Evolutionary conservation across 2,888 invertebrate genomes (phyloP).

Genomic region (Drosophila paranaensis): DNA sequence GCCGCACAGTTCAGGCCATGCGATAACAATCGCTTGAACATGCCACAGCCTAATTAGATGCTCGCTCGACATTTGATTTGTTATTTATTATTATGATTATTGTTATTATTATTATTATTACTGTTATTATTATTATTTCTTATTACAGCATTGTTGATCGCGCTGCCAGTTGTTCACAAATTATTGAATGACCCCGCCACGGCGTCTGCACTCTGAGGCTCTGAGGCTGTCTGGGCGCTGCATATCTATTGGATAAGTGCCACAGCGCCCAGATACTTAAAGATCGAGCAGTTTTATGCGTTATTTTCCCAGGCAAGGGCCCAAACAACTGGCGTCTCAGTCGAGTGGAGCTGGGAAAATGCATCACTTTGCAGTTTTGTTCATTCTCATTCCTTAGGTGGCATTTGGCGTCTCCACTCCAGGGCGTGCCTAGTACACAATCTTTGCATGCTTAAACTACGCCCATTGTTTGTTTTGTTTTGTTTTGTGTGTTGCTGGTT

Average conservation of each 20-base stretch:
- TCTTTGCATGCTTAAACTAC: conserved; percentile 55
- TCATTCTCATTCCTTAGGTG: conserved; percentile 54
- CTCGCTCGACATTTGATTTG: conserved; percentile 65
- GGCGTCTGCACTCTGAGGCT: conserved; percentile 26
- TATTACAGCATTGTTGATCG: conserved; percentile 21
- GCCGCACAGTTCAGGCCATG: conserved; percentile 21
- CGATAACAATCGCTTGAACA: conserved; percentile 29
- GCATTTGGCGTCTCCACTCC: conserved; percentile 29
- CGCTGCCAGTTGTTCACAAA: conserved; percentile 43
- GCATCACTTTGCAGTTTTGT: conserved; percentile 49
- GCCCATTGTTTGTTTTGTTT: conserved; percentile 50
- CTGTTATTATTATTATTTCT: conserved; percentile 30
- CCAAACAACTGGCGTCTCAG: conserved; percentile 53
- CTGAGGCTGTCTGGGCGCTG: conserved; percentile 28
- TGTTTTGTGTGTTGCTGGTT: conserved; percentile 14
- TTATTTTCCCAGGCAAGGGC: conserved; percentile 49
- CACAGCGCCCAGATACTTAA: conserved; percentile 25
- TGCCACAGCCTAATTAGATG: conserved; percentile 63
- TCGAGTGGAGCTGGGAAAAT: conserved; percentile 62
- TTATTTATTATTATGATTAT: conserved; percentile 48
- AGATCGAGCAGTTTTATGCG: conserved; percentile 13
- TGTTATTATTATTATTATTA: conserved; percentile 36
- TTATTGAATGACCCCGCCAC: conserved; percentile 69
- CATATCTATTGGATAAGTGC: conserved; percentile 61
- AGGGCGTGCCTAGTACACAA: conserved; percentile 56